Evolutionary conservation across 2,797 vertebrate species (phyloP).

Genomic region (Sebastes steindachneri): DNA sequence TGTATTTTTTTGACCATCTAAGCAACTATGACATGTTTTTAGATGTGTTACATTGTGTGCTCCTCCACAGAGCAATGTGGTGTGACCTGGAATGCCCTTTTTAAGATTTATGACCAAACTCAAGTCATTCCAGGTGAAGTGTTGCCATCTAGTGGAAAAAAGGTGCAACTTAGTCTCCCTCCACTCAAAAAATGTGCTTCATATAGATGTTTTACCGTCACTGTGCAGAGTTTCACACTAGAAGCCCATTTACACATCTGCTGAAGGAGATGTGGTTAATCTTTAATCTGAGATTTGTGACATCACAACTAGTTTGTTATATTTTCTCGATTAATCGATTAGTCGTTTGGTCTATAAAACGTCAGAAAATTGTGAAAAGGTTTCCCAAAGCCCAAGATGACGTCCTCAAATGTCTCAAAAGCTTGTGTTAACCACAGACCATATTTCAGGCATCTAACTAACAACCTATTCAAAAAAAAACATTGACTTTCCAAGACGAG

Average conservation of each 20-base stretch:
- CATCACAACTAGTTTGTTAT: background rate
- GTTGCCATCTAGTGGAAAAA: constrained; percentile 61
- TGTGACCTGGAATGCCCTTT: constrained; percentile 63
- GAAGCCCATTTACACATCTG: background rate
- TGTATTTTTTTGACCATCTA: background rate
- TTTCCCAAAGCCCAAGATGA: too few relatives aligned
- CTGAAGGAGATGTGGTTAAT: background rate
- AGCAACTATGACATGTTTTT: background rate
- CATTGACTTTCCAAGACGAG: background rate
- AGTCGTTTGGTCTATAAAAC: too few relatives aligned
- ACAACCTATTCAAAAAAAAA: too few relatives aligned
- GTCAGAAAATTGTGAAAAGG: too few relatives aligned
- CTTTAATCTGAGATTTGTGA: background rate
- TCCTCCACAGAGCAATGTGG: background rate
- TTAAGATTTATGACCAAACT: background rate
- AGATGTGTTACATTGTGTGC: background rate
- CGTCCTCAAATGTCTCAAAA: too few relatives aligned
- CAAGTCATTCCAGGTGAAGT: background rate
- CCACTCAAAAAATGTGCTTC: background rate
- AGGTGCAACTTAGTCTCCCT: background rate
- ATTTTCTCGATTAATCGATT: too few relatives aligned
- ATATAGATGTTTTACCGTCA: background rate
- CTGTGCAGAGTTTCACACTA: background rate
- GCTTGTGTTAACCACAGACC: too few relatives aligned
- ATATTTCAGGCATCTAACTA: too few relatives aligned